Base-by-base conservation (phyloP, 1,140 invertebrate species). In the Helicoverpa armigera region DNA sequence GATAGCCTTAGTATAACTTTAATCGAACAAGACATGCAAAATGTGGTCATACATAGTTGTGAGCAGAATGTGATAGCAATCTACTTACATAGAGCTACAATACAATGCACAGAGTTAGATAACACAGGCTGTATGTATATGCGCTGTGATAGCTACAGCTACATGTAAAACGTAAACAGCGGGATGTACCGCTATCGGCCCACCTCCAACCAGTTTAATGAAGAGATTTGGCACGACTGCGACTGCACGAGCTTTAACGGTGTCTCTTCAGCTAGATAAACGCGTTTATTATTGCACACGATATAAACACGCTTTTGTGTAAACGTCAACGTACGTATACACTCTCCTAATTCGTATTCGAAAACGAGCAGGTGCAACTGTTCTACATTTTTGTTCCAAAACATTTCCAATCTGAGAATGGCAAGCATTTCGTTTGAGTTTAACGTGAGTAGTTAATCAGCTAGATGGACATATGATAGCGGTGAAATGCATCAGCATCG, bases 151-250 rank as follows among this genome's bases (percentile, higher is more conserved):
- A 72, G 48, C 12, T 72, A 69, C 10, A 72, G 69, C 48, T 77
- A 77, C 23, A 65, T 67, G 50, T 53, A n/a, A 65, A 90, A 89
- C 89, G 87, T 90, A 92, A 91, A 90, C 89, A 91, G 88, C 84
- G 85, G 86, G 85, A 90, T 86, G 88, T 83, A 89, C 91, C 88
- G 89, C 88, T 89, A 87, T 86, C 83, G 86, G 83, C 82, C 86
- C 81, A 74, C 73, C 77, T 80, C 77, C 83, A 85, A 90, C 89
- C 87, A 91, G 89, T 92, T 90, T 93, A 94, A 94, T 93, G 91
- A 93, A 94, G 91, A 92, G 91, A 94, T 94, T 93, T 93, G 91
- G 92, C 91, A 94, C 91, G 90, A 93, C 75, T 87, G 88, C 90
- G 90, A 93, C 75, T 87, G 88, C 90, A 86, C 90, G 87, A 87